phyloP scores from a whole-genome alignment of 1,140 invertebrate genomes.

The Aethina tumida region DNA sequence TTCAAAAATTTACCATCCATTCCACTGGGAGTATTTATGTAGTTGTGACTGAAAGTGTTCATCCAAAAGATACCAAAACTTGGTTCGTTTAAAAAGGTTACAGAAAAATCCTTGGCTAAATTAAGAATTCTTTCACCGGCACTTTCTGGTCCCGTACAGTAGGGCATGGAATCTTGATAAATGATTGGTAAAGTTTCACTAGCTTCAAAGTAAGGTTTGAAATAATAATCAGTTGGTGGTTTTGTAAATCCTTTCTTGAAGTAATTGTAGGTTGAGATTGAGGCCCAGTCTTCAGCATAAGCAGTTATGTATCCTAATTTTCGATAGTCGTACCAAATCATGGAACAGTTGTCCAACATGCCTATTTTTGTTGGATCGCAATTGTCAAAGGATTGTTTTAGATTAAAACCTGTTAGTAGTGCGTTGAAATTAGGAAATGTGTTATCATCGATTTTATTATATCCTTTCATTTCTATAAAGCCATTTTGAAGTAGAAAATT shows the following conservation, averaged over 20 bases:
- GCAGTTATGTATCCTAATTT: slow-evolving; percentile 52
- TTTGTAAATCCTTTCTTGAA: slow-evolving; percentile 52
- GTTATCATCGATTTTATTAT: slow-evolving; percentile 62
- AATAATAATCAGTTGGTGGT: slow-evolving; percentile 66
- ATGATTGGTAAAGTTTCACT: slow-evolving; percentile 41
- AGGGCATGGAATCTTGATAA: slow-evolving; percentile 33
- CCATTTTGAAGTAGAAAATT: slow-evolving; percentile 44
- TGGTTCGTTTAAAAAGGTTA: slow-evolving; percentile 43
- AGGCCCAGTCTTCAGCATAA: slow-evolving; percentile 52
- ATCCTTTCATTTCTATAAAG: slow-evolving; percentile 46
- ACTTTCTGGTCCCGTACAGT: slow-evolving; percentile 45
- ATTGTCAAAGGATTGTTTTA: slow-evolving; percentile 36
- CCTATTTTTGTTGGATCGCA: slow-evolving; percentile 42
- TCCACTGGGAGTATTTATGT: slow-evolving; percentile 45
- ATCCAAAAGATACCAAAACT: slow-evolving; percentile 65
- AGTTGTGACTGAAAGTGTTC: slow-evolving; percentile 57
- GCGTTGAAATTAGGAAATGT: slow-evolving; percentile 76
- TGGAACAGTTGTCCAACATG: slow-evolving; percentile 46
- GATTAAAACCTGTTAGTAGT: slow-evolving; percentile 51
- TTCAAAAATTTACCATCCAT: slow-evolving; percentile 44
- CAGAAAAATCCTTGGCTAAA: slow-evolving; percentile 50
- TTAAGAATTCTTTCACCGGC: slow-evolving; percentile 47
- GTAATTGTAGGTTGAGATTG: slow-evolving; percentile 56
- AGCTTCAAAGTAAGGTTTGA: slow-evolving; percentile 54
- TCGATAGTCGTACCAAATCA: slow-evolving; percentile 53